Percentiles rank a stretch among this genome's conserved stretches.
Conservation (phyloP, 2,888 invertebrate genomes). For the Trisateles emortualis region DNA sequence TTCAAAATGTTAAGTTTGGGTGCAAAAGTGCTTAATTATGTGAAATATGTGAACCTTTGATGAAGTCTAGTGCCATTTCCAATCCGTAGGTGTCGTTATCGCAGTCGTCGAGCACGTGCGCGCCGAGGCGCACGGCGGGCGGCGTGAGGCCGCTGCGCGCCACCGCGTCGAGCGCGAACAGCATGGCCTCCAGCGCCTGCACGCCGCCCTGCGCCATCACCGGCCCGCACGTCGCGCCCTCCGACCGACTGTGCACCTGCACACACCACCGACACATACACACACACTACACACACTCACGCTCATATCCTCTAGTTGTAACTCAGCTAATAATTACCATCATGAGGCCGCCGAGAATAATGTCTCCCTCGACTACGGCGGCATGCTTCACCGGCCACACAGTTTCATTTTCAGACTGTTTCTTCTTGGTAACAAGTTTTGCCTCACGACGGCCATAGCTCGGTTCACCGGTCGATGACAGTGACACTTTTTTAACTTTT, state of each 20-base stretch:
- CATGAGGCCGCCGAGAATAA: constrained; percentile 95
- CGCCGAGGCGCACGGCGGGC: constrained; percentile 92
- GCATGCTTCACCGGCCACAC: constrained; percentile 93
- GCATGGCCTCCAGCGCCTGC: constrained; percentile 95
- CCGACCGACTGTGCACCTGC: constrained; percentile 92
- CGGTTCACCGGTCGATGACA: constrained; percentile 1
- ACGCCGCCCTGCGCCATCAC: constrained; percentile 96
- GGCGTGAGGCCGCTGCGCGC: constrained; percentile 88
- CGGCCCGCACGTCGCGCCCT: constrained; percentile 92
- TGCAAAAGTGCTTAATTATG: no score
- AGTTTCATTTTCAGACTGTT: constrained; percentile 56
- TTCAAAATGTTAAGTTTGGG: no score
- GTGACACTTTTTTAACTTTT: constrained; percentile 41
- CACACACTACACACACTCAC: no score
- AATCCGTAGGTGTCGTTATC: constrained; percentile 97
- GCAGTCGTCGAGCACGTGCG: constrained; percentile 96
- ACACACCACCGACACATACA: background rate
- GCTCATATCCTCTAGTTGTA: no score
- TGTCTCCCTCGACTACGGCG: constrained; percentile 93
- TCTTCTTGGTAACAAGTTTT: constrained; percentile 50
- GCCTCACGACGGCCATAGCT: constrained; percentile 30
- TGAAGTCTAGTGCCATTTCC: constrained; percentile 97
- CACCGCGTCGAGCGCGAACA: constrained; percentile 93
- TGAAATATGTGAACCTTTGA: constrained; percentile 95
- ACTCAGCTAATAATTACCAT: constrained; percentile 89